phyloP scores from a whole-genome alignment of 2,888 invertebrate species.

The Mythimna pallens region DNA sequence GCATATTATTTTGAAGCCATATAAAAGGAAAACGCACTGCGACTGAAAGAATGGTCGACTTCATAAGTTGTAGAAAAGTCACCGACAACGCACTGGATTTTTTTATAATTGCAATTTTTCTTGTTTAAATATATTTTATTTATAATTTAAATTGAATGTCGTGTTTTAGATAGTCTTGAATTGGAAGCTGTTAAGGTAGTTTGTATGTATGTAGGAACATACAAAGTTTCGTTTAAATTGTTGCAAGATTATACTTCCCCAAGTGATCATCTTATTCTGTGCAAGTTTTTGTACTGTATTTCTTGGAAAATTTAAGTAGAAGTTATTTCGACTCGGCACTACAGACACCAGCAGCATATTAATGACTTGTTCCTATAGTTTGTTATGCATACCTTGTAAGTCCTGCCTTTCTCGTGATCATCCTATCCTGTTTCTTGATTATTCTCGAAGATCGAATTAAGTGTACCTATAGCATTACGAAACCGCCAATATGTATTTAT shows the following conservation, averaged over 20 bases:
- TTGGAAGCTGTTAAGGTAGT: background rate
- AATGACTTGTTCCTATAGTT: conserved; percentile 72
- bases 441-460: conserved; percentile 50
- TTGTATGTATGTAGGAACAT: background rate
- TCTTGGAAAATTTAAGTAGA: conserved; percentile 70
- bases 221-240: conserved; percentile 36
- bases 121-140: background rate
- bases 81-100: background rate
- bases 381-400: conserved; percentile 76
- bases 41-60: conserved; percentile 1
- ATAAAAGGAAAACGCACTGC: conserved; percentile 19
- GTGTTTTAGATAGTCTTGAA: conserved; percentile 4
- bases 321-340: conserved; percentile 68
- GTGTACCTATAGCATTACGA: conserved; percentile 29
- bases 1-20: conserved; percentile 42
- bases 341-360: conserved; percentile 75
- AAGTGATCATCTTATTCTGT: conserved; percentile 62
- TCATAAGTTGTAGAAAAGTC: background rate
- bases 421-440: conserved; percentile 66
- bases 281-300: conserved; percentile 62
- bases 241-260: conserved; percentile 49
- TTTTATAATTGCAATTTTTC: background rate
- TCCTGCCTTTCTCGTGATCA: conserved; percentile 73
- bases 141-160: background rate
- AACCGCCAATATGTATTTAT: background rate